A percentile compares a stretch with the other conserved stretches of the same genome.
Evolutionary conservation across 2,797 vertebrate species (phyloP).

Genomic region (Toxotes lorentzi): DNA sequence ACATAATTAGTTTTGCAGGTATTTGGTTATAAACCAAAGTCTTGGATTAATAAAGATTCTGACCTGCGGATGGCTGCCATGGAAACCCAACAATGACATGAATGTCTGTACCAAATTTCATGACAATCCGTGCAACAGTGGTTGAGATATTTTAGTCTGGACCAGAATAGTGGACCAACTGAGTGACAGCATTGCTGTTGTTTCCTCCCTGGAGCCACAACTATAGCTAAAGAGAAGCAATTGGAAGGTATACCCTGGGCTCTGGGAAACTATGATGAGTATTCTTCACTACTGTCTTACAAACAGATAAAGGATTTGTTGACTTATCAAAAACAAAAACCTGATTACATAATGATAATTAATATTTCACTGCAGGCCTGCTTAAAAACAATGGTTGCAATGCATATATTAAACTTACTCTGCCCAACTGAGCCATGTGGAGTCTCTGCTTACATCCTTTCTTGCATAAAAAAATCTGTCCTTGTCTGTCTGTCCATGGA

Average conservation of each 20-base stretch:
- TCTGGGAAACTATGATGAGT: background rate
- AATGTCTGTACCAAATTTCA: background rate
- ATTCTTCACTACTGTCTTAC: background rate
- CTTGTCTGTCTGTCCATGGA: constrained; percentile 50
- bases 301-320: background rate
- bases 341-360: background rate
- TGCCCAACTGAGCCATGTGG: constrained; percentile 2
- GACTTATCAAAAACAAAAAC: background rate
- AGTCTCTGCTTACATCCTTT: constrained; percentile 11
- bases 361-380: background rate
- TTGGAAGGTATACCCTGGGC: background rate
- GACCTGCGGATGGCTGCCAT: background rate
- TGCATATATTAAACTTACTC: constrained; percentile 1
- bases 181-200: background rate
- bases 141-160: background rate
- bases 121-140: background rate
- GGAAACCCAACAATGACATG: background rate
- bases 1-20: background rate
- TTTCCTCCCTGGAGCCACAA: background rate
- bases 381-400: background rate
- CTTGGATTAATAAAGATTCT: background rate
- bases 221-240: background rate
- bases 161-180: background rate
- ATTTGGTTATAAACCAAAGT: background rate
- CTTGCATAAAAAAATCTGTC: constrained; percentile 60